These are phyloP conservation scores for Fragum sueziense DNA, from an alignment of 2,888 invertebrate species.

Conservation along the genomic window DNA sequence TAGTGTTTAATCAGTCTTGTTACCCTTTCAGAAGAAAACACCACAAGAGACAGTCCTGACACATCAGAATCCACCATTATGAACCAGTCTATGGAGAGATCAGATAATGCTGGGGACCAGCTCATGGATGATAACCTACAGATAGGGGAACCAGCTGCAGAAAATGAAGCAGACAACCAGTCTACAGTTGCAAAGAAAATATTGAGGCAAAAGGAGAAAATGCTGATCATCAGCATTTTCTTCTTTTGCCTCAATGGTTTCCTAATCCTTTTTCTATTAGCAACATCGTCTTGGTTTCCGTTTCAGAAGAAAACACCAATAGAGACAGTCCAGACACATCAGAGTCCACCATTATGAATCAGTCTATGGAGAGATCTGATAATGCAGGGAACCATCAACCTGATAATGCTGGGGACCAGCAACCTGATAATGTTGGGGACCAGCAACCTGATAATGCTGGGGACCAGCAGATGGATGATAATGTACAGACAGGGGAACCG, in stretches of 20 bases:
- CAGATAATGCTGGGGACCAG: neutral
- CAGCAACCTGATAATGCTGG: neutral
- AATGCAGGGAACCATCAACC: neutral
- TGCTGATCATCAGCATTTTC: no score
- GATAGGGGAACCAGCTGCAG: neutral
- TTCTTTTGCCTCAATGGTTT: no score
- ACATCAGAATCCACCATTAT: constrained; percentile 8
- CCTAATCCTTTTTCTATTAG: no score
- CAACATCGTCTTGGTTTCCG: neutral
- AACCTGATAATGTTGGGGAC: neutral
- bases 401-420: neutral
- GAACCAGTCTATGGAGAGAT: constrained; percentile 16
- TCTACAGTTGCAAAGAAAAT: neutral
- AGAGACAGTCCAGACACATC: constrained; percentile 8
- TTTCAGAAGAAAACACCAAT: no score
- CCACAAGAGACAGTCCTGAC: neutral
- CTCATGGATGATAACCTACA: neutral
- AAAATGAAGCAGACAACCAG: constrained; percentile 4
- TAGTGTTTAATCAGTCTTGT: neutral
- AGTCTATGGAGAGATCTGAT: constrained; percentile 14
- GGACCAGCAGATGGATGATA: neutral
- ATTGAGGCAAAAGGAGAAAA: no score
- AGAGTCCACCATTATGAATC: constrained; percentile 6
- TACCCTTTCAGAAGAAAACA: neutral
- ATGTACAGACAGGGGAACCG: neutral